Conservation (phyloP, 2,797 vertebrate species). For the Pyrocephalus nanus region DNA sequence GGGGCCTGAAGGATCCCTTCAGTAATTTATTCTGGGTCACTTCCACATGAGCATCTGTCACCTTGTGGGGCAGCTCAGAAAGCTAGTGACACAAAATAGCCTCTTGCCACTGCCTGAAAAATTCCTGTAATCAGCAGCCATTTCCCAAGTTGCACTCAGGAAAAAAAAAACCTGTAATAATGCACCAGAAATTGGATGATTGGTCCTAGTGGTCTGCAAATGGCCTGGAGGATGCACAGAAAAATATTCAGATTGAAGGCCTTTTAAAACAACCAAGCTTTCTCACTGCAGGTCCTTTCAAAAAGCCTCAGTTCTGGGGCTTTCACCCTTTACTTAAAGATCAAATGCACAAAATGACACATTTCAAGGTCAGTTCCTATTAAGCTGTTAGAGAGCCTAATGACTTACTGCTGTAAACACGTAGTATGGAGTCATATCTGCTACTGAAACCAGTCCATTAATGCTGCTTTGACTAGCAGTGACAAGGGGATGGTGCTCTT, state of each 20-base stretch:
- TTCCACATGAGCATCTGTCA: background rate
- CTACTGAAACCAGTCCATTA: background rate
- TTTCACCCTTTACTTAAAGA: background rate
- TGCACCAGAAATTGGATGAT: background rate
- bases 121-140: background rate
- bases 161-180: background rate
- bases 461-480: background rate
- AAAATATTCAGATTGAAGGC: background rate
- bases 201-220: background rate
- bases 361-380: background rate
- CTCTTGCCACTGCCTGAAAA: background rate
- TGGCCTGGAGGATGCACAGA: background rate
- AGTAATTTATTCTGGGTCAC: background rate
- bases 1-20: background rate
- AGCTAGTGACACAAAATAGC: background rate
- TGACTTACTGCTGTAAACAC: background rate
- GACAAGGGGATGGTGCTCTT: background rate
- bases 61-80: background rate
- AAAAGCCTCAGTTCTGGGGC: background rate
- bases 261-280: background rate
- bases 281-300: background rate
- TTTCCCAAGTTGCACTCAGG: background rate
- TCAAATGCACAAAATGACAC: background rate
- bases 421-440: background rate
- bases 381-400: background rate